A percentile compares a stretch with the other conserved stretches of the same genome.
phyloP scores from a whole-genome alignment of 2,888 invertebrate genomes.

The Elegia similella region DNA sequence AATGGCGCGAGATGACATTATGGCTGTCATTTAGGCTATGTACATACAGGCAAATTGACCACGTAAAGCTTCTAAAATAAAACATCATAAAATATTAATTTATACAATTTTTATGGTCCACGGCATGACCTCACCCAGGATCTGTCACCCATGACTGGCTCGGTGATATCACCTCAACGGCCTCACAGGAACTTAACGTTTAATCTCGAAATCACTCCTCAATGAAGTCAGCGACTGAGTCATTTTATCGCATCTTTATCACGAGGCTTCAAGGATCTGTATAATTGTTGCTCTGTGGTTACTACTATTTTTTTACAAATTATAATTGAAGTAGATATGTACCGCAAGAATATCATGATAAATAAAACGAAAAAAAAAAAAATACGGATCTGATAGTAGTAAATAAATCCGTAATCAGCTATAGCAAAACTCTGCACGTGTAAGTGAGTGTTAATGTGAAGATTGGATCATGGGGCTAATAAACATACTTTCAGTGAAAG shows the following conservation, averaged over 20 bases:
- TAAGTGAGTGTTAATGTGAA: too few relatives aligned
- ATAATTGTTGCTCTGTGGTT: too few relatives aligned
- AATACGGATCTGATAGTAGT: neutral
- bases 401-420: too few relatives aligned
- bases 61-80: neutral
- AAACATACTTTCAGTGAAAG: too few relatives aligned
- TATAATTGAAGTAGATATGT: neutral
- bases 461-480: too few relatives aligned
- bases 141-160: constrained; percentile 11
- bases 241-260: constrained; percentile 12
- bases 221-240: constrained; percentile 21
- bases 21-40: constrained; percentile 28
- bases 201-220: constrained; percentile 18
- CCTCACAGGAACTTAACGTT: constrained; percentile 16
- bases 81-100: neutral
- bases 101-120: neutral
- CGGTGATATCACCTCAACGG: constrained; percentile 22
- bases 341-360: neutral
- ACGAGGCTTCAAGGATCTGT: neutral
- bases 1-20: constrained; percentile 45
- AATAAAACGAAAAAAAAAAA: neutral
- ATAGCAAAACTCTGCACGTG: too few relatives aligned
- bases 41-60: neutral
- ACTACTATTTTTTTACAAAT: too few relatives aligned
- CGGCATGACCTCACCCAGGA: neutral